phyloP scores from a whole-genome alignment of 2,797 vertebrate species.

The Epinephelus malabaricus region DNA sequence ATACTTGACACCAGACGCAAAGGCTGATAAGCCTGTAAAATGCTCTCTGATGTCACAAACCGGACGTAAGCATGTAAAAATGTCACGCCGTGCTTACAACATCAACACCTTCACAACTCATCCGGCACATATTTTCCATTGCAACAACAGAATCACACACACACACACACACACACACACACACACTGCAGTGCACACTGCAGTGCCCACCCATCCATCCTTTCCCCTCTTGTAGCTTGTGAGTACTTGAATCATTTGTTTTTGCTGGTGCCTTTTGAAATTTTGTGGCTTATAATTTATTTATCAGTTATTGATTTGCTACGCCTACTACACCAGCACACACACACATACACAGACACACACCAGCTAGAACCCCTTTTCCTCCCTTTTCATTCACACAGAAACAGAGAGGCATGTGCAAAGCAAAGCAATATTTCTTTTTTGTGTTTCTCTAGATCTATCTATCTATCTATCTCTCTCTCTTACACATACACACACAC shows the following conservation, averaged over 20 bases:
- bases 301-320: constrained; percentile 76
- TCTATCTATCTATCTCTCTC: background rate
- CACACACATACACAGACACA: constrained; percentile 14
- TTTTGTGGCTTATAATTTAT: constrained; percentile 76
- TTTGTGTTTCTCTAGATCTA: constrained; percentile 24
- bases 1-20: constrained; percentile 48
- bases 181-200: constrained; percentile 10
- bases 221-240: constrained; percentile 6
- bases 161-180: background rate
- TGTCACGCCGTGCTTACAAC: constrained; percentile 49
- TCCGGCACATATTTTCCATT: constrained; percentile 49
- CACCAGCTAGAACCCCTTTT: constrained; percentile 8
- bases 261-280: constrained; percentile 68
- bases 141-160: constrained; percentile 47
- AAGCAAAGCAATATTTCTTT: constrained; percentile 19
- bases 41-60: constrained; percentile 53
- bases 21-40: constrained; percentile 45
- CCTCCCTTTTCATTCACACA: constrained; percentile 17
- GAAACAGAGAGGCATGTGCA: constrained; percentile 21
- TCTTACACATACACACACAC: constrained; percentile 7
- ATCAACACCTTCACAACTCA: constrained; percentile 52
- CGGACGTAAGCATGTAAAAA: constrained; percentile 50
- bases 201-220: background rate
- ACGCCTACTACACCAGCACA: constrained; percentile 25
- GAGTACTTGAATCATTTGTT: constrained; percentile 53